These are phyloP conservation scores for Erythrolamprus reginae DNA, from an alignment of 2,113 vertebrate species.

Conservation along the genomic window DNA sequence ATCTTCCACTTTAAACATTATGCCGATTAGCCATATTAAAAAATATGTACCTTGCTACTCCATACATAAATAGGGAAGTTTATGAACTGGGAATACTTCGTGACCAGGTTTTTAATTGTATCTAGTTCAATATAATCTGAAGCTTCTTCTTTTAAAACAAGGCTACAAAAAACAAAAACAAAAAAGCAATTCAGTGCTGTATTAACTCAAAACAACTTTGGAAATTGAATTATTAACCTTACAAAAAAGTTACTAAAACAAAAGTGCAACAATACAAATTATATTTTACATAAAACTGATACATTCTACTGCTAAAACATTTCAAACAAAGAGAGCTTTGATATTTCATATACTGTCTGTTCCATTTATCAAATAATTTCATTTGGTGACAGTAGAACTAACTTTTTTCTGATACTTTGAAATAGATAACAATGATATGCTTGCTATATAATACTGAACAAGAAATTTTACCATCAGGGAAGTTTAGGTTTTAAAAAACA, in stretches of 20 bases:
- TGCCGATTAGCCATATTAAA: neutral
- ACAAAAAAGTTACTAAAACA: neutral
- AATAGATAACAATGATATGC: neutral
- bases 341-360: neutral
- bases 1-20: neutral
- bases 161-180: constrained; percentile 60
- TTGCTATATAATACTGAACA: neutral
- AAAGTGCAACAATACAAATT: neutral
- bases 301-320: neutral
- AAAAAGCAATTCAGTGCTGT: neutral
- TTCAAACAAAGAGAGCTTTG: neutral
- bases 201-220: neutral
- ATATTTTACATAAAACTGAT: neutral
- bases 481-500: neutral
- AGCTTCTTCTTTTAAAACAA: constrained; percentile 96
- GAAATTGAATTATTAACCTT: neutral
- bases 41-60: constrained; percentile 88
- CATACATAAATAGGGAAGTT: constrained; percentile 99
- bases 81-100: constrained; percentile 97
- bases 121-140: constrained; percentile 96
- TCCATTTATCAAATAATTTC: neutral
- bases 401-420: neutral
- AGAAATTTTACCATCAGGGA: neutral
- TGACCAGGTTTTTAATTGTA: constrained; percentile 96
- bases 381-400: neutral